Evolutionary conservation across 2,888 invertebrate genomes (phyloP).

Genomic region (Syrista parreyssii): DNA sequence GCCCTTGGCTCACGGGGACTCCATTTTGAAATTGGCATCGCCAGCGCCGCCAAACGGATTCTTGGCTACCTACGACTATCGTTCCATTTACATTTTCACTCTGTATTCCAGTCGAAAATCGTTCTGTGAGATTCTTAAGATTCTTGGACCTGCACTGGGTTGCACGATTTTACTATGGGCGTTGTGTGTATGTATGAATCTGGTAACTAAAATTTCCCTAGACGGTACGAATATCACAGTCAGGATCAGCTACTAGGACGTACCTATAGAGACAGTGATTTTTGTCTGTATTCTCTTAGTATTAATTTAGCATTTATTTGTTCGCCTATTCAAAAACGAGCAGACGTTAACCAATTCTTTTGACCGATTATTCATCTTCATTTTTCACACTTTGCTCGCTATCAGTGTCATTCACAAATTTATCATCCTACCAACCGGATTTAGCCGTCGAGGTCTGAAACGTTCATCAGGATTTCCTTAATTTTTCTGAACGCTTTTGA

Average conservation of each 20-base stretch:
- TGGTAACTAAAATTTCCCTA: neutral
- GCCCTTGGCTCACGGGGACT: constrained; percentile 30
- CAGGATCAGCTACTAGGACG: neutral
- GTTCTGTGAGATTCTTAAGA: neutral
- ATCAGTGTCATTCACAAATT: neutral
- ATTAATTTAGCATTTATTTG: neutral
- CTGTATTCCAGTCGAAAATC: neutral
- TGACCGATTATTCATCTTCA: neutral
- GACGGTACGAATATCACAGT: neutral
- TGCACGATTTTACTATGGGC: neutral
- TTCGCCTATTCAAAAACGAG: neutral
- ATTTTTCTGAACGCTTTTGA: neutral
- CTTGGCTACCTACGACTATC: neutral
- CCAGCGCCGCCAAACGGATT: constrained; percentile 9
- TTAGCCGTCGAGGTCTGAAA: neutral
- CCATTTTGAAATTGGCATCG: constrained; percentile 29
- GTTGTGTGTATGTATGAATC: neutral
- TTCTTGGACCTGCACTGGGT: neutral
- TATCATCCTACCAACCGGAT: neutral
- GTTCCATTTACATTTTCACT: neutral
- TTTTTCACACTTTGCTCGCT: neutral
- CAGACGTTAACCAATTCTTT: neutral
- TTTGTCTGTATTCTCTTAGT: neutral
- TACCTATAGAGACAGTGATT: neutral
- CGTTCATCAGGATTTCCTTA: neutral